Base-by-base conservation (phyloP, 2,797 vertebrate species). In the Huso huso region DNA sequence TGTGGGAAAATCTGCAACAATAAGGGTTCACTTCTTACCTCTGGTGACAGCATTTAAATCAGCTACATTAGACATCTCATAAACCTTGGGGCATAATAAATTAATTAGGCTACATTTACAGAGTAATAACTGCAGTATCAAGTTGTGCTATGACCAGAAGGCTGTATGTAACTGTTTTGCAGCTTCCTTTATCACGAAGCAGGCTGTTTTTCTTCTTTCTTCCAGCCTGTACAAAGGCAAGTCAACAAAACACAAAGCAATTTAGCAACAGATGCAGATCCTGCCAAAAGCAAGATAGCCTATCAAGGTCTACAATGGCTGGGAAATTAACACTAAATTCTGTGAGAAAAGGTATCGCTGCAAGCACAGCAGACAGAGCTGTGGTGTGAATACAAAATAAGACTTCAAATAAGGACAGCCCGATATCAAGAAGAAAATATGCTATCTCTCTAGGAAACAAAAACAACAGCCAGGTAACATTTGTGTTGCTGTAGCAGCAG, bases 61-160 rank as follows among this genome's bases (percentile, higher is more conserved):
- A 80, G 70, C 73, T 48, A 50, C 62, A 61, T 63, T 66, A 48
- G 70, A 74, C 73, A 71, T 76, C 72, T 37, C 70, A 73, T 83
- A 79, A 81, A 78, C 78, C 77, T 64, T 66, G 69, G 78, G 83
- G 66, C 67, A 63, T 69, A 87, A 86, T 85, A 88, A 91, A 91
- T 85, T 83, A 91, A 85, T 86, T 86, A 84, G 78, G 74, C 82
- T 64, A 72, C 62, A 66, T 81, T 89, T 86, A 85, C 68, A 75
- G 77, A 71, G 76, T 81, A 71, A 75, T 81, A 85, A 80, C 74
- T 76, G 70, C 51, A 71, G 81, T 75, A 72, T 73, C 10, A 49
- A n/a, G 65, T 72, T 71, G 74, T 67, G 72, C 79, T 6, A 18
- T 7, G 75, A 75, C 68, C 70, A 49, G 63, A 70, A 49, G 6